Conservation (phyloP, 2,113 vertebrate genomes). For the Coptodon rendalli region DNA sequence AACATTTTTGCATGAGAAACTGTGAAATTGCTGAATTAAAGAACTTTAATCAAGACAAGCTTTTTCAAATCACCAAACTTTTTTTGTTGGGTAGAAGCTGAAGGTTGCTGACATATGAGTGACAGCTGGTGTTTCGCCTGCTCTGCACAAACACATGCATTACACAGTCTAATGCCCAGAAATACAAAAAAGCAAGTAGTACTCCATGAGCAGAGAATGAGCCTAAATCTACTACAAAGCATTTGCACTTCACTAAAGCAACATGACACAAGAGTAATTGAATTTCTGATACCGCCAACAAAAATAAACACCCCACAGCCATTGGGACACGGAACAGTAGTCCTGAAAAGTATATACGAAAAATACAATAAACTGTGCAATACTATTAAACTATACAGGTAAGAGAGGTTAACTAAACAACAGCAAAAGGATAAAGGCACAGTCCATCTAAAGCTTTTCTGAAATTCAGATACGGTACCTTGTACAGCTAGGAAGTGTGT, state of each 20-base stretch:
- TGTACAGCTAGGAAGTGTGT: background rate
- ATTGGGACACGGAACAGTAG: background rate
- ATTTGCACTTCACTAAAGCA: background rate
- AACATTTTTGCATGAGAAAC: background rate
- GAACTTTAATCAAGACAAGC: background rate
- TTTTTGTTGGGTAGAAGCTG: background rate
- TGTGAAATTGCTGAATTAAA: background rate
- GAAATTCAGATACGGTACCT: background rate
- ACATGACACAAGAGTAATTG: conserved; percentile 41
- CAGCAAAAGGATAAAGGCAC: background rate
- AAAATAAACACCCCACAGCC: conserved; percentile 27
- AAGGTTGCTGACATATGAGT: background rate
- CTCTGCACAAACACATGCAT: background rate
- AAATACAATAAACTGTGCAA: background rate
- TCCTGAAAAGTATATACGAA: background rate
- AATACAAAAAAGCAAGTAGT: background rate
- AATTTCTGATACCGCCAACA: conserved; percentile 10
- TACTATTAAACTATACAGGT: background rate
- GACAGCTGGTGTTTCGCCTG: background rate
- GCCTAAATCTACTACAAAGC: background rate
- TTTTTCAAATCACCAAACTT: background rate
- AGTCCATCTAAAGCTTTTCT: background rate
- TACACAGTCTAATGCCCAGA: background rate
- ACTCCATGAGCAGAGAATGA: background rate
- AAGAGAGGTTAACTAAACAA: background rate